A percentile compares a stretch with the other conserved stretches of the same genome.
phyloP scores from a whole-genome alignment of 2,113 vertebrate genomes.

The Calypte anna region DNA sequence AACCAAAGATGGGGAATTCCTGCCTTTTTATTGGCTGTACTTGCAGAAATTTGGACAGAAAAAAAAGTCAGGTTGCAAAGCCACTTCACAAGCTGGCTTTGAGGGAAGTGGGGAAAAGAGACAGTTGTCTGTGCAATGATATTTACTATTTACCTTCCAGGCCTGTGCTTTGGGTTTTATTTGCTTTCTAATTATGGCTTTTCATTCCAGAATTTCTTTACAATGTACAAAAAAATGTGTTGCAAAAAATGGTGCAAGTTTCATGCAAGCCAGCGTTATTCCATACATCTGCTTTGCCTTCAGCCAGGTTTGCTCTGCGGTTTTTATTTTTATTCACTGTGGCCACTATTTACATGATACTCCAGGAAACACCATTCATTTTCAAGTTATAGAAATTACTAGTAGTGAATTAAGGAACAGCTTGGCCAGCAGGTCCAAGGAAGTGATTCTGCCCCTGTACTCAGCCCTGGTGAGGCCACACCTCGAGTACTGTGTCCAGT shows the following conservation, averaged over 20 bases:
- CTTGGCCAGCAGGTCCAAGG: too few species aligned
- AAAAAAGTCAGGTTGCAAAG: neutral
- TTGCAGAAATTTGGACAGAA: neutral
- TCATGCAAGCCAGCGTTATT: neutral
- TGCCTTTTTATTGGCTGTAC: conserved; percentile 5
- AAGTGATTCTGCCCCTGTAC: too few species aligned
- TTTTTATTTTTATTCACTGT: neutral
- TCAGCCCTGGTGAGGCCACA: too few species aligned
- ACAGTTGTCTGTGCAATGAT: neutral
- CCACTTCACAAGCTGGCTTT: neutral
- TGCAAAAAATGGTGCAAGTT: neutral
- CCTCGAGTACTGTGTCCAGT: too few species aligned
- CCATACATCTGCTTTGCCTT: neutral
- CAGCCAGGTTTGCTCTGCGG: neutral
- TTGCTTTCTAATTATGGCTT: neutral
- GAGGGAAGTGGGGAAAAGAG: neutral
- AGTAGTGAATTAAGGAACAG: neutral
- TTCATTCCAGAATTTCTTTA: neutral
- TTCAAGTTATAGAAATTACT: neutral
- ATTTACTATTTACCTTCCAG: neutral
- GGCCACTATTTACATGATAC: neutral
- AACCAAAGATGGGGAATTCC: conserved; percentile 22
- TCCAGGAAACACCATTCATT: neutral
- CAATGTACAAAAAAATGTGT: neutral
- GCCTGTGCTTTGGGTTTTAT: neutral